phyloP scores from a whole-genome alignment of 2,888 invertebrate genomes.

The Drosophila atroscutellata region DNA sequence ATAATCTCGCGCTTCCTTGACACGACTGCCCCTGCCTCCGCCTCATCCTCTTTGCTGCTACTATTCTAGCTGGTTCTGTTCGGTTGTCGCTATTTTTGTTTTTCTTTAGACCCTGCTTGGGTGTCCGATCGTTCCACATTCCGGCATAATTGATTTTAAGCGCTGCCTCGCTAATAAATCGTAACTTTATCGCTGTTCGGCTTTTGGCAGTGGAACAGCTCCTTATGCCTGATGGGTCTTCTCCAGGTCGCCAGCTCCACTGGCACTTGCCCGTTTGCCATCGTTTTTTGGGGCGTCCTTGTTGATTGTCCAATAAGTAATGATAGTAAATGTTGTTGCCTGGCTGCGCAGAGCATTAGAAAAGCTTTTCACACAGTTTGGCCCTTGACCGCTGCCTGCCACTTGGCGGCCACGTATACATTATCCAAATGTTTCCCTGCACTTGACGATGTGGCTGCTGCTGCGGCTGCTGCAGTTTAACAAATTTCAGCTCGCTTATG shows the following conservation, averaged over 20 bases:
- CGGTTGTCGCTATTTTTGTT: conserved; percentile 24
- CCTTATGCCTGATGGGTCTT: conserved; percentile 18
- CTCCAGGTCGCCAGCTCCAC: conserved; percentile 14
- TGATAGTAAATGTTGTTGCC: conserved; percentile 62
- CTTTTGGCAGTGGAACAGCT: conserved; percentile 28
- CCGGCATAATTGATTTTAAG: conserved; percentile 84
- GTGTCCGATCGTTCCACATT: conserved; percentile 82
- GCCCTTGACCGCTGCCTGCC: conserved; percentile 58
- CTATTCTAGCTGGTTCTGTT: conserved; percentile 25
- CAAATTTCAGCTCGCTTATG: conserved; percentile 82
- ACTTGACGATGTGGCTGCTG: conserved; percentile 63
- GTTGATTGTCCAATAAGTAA: conserved; percentile 70
- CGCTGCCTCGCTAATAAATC: conserved; percentile 83
- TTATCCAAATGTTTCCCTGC: conserved; percentile 70
- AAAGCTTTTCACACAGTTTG: conserved; percentile 54
- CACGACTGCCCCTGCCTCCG: conserved; percentile 27
- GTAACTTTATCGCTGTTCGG: conserved; percentile 80
- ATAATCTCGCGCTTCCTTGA: conserved; percentile 73
- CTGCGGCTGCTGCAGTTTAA: conserved; percentile 58
- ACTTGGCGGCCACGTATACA: conserved; percentile 49
- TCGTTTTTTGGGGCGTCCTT: conserved; percentile 44
- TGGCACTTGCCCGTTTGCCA: conserved; percentile 39
- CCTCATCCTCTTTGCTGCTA: background rate
- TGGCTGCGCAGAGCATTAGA: conserved; percentile 23
- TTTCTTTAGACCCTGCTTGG: conserved; percentile 58